phyloP scores from a whole-genome alignment of 2,113 vertebrate species.

The Ivindomyrus marchei region DNA sequence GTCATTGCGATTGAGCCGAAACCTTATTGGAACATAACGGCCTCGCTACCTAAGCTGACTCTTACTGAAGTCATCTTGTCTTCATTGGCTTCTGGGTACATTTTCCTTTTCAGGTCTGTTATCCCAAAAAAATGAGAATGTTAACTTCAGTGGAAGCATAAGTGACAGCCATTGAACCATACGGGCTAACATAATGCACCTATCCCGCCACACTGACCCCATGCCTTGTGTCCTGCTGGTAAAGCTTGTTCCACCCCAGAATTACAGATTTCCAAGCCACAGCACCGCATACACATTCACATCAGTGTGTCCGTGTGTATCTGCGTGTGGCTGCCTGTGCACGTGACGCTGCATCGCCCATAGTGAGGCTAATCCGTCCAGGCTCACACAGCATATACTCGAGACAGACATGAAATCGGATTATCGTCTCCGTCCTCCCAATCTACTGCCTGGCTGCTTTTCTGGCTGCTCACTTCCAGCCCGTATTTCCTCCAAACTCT shows the following conservation, averaged over 20 bases:
- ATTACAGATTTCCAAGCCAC: neutral
- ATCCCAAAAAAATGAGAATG: neutral
- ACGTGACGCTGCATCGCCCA: too few species aligned
- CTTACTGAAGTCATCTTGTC: neutral
- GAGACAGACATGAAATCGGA: neutral
- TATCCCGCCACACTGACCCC: neutral
- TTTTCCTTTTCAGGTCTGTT: neutral
- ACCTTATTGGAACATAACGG: neutral
- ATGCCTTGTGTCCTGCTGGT: neutral
- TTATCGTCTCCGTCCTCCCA: slow-evolving; percentile 5
- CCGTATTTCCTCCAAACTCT: neutral
- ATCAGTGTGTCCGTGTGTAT: neutral
- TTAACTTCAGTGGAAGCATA: neutral
- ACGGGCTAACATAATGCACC: neutral
- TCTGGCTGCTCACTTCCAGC: neutral
- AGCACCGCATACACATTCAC: neutral
- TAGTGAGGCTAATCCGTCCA: slow-evolving; percentile 13
- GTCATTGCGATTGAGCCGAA: neutral
- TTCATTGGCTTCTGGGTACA: neutral
- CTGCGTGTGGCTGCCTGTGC: neutral
- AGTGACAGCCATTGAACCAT: neutral
- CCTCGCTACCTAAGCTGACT: neutral
- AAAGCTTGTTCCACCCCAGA: neutral
- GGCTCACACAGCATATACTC: neutral
- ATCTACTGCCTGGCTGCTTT: neutral